phyloP scores from a whole-genome alignment of 2,888 invertebrate species.

The Oeneis ivallda region DNA sequence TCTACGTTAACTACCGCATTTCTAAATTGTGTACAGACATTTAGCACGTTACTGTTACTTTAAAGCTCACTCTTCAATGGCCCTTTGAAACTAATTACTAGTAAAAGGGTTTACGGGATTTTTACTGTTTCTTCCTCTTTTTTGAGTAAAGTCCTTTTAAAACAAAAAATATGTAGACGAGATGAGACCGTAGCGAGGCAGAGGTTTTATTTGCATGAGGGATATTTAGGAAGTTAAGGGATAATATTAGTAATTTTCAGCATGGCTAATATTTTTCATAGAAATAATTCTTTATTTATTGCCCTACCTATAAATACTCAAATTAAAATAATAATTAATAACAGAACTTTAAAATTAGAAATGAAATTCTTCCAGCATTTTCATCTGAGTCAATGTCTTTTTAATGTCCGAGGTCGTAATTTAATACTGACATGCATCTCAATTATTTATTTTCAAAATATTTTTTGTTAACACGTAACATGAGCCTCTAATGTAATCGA shows the following conservation, averaged over 20 bases:
- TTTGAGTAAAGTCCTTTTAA: too few relatives aligned
- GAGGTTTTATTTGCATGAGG: too few relatives aligned
- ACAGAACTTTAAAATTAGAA: neutral
- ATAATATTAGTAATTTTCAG: too few relatives aligned
- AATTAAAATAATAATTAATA: neutral
- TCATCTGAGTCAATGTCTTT: slow-evolving; percentile 15
- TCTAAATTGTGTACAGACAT: slow-evolving; percentile 43
- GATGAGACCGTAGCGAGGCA: too few relatives aligned
- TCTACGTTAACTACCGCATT: slow-evolving; percentile 63
- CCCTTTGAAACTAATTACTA: neutral
- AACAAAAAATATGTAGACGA: too few relatives aligned
- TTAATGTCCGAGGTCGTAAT: slow-evolving; percentile 16
- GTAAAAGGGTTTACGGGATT: neutral
- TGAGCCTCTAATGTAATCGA: slow-evolving; percentile 28
- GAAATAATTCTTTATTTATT: neutral
- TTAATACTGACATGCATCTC: slow-evolving; percentile 20
- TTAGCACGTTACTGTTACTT: slow-evolving; percentile 21
- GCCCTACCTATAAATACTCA: neutral
- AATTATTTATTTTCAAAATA: slow-evolving; percentile 26
- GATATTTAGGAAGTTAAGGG: too few relatives aligned
- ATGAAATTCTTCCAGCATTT: slow-evolving; percentile 1
- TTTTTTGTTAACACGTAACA: slow-evolving; percentile 31
- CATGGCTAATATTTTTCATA: too few relatives aligned
- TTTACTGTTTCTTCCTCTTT: too few relatives aligned
- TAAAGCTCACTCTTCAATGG: slow-evolving; percentile 10